phyloP scores from a whole-genome alignment of 2,888 invertebrate genomes.

The Euzophera pinguis region DNA sequence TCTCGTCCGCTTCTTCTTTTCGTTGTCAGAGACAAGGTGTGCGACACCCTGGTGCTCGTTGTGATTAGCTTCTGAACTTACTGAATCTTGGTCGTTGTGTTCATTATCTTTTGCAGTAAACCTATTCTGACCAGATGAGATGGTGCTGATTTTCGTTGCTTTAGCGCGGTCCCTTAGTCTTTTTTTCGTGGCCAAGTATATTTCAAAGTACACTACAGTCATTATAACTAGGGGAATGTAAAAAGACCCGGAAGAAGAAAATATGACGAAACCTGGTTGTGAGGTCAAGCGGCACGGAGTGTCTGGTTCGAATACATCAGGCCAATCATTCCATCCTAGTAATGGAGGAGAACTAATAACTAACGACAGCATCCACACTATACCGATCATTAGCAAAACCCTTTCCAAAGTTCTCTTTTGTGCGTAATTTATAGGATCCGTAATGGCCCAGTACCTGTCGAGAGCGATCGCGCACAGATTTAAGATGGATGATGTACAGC shows the following conservation, averaged over 20 bases:
- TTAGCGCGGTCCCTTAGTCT: conserved; percentile 90
- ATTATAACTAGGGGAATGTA: conserved; percentile 96
- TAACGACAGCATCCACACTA: conserved; percentile 92
- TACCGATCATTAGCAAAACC: conserved; percentile 91
- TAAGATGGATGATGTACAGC: conserved; percentile 96
- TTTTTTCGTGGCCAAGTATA: conserved; percentile 94
- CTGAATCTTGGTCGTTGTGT: conserved; percentile 85
- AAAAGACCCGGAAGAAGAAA: conserved; percentile 95
- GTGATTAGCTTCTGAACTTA: conserved; percentile 90
- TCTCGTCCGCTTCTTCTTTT: conserved; percentile 60
- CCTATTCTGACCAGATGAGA: conserved; percentile 71
- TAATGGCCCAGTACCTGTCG: conserved; percentile 97
- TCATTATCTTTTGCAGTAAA: conserved; percentile 69
- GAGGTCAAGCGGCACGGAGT: conserved; percentile 92
- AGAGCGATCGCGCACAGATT: conserved; percentile 96
- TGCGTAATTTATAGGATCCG: conserved; percentile 96
- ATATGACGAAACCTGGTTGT: conserved; percentile 94
- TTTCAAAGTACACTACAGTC: conserved; percentile 97
- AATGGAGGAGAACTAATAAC: conserved; percentile 94
- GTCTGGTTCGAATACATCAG: conserved; percentile 86
- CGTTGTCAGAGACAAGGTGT: conserved; percentile 51
- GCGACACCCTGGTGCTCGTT: conserved; percentile 81
- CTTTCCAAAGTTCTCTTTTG: conserved; percentile 93
- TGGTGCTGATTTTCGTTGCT: conserved; percentile 88
- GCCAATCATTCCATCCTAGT: conserved; percentile 98